Evolutionary conservation across 2,888 invertebrate species (phyloP), one percentile per base, ranked within the genome.

Genomic region (Torymus tubicola): DNA sequence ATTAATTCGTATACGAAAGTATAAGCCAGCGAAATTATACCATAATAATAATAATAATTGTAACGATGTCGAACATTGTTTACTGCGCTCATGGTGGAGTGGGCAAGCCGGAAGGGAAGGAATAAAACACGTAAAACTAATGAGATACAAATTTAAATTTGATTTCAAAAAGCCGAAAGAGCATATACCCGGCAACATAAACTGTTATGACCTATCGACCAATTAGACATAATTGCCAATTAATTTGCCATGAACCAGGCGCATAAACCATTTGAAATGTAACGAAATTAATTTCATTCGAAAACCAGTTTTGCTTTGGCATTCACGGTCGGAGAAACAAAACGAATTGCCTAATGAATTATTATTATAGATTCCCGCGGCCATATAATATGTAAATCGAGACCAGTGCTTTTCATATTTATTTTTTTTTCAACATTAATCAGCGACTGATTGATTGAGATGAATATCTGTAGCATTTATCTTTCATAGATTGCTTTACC

Each of bases 221-320:
- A 79, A 79, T 79, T 79, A 79, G 73, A 50, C 63, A 58, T 79
- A 74, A 79, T 79, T 79, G 78, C 21, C 78, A 79, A 79, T 79
- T 79, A 79, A 74, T 74, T 73, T 74, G 52, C 57, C 42, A 31
- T 42, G 63, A 68, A 58, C 50, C 57, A 52, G 24, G 21, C 21
- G 60, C 18, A 68, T 65, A 68, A 75, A 64, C 64, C 70, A 70
- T 70, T 58, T 63, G 24, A 50, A 79, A 75, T 60, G 70, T 64
- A 70, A 67, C 70, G 18, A 80, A 70, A 71, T 80, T 75, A 80
- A 80, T 80, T 80, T 80, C 64, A 65, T 75, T 69, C 57, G 52
- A 50, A 64, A 75, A 70, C 65, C 64, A 70, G 70, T 74, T 80
- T 12, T 60, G 24, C 61, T 16, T 55, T 53, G 8, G 21, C 52